Percentiles rank a stretch among this genome's conserved stretches.
Evolutionary conservation across 2,797 vertebrate genomes (phyloP).

Genomic region (Hapalemur alaotrensis): DNA sequence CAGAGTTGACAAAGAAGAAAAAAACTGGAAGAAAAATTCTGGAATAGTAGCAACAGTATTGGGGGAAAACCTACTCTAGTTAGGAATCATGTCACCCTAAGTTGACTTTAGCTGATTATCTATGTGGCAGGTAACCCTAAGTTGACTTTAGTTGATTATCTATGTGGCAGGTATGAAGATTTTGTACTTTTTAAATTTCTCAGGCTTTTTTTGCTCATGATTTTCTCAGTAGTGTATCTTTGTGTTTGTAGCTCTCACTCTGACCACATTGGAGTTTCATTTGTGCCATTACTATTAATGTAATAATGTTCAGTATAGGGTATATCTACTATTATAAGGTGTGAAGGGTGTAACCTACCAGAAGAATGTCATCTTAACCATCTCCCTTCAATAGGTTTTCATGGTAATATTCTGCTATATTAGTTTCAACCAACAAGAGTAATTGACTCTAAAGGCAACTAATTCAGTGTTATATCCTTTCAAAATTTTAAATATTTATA

Average conservation of each 20-base stretch:
- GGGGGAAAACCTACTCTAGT: not conserved
- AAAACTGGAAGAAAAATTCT: not conserved
- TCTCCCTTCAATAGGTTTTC: not conserved
- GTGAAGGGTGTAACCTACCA: not conserved
- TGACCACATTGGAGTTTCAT: not conserved
- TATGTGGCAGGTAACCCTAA: not conserved
- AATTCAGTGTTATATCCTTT: not conserved
- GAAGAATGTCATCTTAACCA: not conserved
- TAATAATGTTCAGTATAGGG: not conserved
- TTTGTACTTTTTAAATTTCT: not conserved
- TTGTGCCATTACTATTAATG: not conserved
- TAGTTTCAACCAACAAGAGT: not conserved
- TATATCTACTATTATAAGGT: not conserved
- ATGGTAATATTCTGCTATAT: not conserved
- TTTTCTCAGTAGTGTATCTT: not conserved
- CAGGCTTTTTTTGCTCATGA: not conserved
- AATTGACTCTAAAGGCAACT: conserved; percentile 20
- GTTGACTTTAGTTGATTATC: not conserved
- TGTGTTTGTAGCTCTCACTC: not conserved
- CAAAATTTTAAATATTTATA: conserved; percentile 13
- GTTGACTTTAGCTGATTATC: not conserved
- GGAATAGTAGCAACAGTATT: not conserved
- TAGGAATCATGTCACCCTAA: not conserved
- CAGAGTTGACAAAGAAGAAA: not conserved
- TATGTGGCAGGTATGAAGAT: not conserved